Conservation (phyloP, 2,888 invertebrate genomes). For the Orchesella flavescens region DNA sequence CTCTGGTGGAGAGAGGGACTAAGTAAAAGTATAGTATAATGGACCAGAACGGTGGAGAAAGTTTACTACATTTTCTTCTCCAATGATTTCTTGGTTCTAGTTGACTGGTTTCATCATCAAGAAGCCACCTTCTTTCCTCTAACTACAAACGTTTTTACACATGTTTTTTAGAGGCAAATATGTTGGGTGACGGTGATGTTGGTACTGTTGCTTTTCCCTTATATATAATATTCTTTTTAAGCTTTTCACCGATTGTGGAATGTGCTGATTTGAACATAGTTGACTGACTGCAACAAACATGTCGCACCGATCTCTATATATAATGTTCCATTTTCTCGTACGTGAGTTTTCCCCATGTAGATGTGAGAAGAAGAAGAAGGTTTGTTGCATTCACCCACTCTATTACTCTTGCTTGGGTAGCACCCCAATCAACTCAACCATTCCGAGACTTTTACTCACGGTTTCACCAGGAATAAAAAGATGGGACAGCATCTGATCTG, state of each 20-base stretch:
- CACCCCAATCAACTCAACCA: conserved; percentile 37
- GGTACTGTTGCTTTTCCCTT: conserved; percentile 37
- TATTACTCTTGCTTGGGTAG: not conserved
- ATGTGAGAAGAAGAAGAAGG: not conserved
- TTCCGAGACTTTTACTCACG: conserved; percentile 28
- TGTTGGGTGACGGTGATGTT: too few species aligned
- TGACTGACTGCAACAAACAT: conserved; percentile 33
- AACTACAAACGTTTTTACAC: conserved; percentile 34
- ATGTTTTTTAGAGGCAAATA: not conserved
- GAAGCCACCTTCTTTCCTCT: conserved; percentile 40
- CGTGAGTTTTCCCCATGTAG: not conserved
- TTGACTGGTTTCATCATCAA: conserved; percentile 64
- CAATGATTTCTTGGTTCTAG: conserved; percentile 64
- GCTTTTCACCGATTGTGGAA: conserved; percentile 31
- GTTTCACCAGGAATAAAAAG: conserved; percentile 18
- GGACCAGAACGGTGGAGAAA: conserved; percentile 65
- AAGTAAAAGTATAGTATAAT: conserved; percentile 35
- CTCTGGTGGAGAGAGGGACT: too few species aligned
- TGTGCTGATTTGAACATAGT: conserved; percentile 43
- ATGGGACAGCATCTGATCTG: conserved; percentile 51
- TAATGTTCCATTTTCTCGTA: not conserved
- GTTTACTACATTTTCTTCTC: conserved; percentile 66
- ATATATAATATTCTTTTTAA: conserved; percentile 44
- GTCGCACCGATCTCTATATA: conserved; percentile 11
- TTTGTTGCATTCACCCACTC: conserved; percentile 13